Evolutionary conservation across 2,113 vertebrate species (phyloP).

Genomic region (Platichthys flesus): DNA sequence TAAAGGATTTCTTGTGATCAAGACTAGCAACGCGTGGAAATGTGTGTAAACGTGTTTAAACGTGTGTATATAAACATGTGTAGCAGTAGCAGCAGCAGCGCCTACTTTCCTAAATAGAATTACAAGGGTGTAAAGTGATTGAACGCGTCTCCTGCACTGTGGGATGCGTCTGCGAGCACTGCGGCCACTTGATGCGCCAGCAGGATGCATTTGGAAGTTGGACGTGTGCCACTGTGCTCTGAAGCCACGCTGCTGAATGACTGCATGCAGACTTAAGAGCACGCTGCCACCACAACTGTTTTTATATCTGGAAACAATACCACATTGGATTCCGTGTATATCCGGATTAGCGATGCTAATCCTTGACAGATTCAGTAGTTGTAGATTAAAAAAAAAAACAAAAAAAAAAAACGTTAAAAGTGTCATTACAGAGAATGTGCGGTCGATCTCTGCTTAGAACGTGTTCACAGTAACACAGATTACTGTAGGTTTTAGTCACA

Average conservation of each 20-base stretch:
- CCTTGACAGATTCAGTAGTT: conserved; percentile 14
- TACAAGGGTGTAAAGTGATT: conserved; percentile 11
- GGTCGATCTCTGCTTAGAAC: neutral
- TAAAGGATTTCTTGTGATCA: neutral
- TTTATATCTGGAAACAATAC: conserved; percentile 7
- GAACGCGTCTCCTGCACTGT: conserved; percentile 26
- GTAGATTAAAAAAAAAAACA: neutral
- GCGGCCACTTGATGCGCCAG: conserved; percentile 81
- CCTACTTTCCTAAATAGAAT: conserved; percentile 21
- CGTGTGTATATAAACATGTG: neutral
- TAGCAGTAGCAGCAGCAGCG: neutral
- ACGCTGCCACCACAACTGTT: neutral
- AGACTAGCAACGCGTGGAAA: neutral
- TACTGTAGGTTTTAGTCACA: neutral
- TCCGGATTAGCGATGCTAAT: conserved; percentile 22
- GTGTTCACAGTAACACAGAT: neutral
- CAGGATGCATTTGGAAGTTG: conserved; percentile 74
- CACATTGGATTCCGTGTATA: neutral
- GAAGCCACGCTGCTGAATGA: conserved; percentile 36
- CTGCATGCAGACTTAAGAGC: conserved; percentile 36
- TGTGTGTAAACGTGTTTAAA: no score
- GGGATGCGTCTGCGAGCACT: conserved; percentile 53
- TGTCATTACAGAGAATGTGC: conserved; percentile 2
- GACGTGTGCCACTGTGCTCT: conserved; percentile 66
- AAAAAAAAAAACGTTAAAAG: neutral